A percentile compares a stretch with the other conserved stretches of the same genome.
Evolutionary conservation across 2,888 invertebrate genomes (phyloP).

Genomic region (Tachina lurida): DNA sequence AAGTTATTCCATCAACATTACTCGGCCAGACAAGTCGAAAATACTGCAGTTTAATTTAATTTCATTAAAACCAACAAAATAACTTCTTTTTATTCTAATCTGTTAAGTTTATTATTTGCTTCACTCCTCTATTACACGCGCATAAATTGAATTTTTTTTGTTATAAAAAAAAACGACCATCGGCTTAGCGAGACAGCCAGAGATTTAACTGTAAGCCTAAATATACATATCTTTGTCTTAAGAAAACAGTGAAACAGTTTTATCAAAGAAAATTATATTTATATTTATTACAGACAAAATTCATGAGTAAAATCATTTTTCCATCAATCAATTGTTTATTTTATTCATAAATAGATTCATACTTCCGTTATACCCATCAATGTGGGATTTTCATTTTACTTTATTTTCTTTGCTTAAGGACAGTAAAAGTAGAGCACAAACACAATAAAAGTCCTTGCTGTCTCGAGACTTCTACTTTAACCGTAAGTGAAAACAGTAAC

Average conservation of each 20-base stretch:
- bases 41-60: too few relatives aligned
- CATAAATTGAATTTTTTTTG: too few relatives aligned
- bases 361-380: conserved; percentile 1
- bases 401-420: background rate
- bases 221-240: too few relatives aligned
- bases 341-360: background rate
- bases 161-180: too few relatives aligned
- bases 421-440: background rate
- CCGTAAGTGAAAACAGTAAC: background rate
- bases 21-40: too few relatives aligned
- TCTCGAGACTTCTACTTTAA: background rate
- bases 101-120: too few relatives aligned
- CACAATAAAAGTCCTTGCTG: background rate
- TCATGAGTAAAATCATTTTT: background rate
- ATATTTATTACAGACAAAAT: background rate
- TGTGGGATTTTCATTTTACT: background rate
- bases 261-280: background rate
- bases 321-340: conserved; percentile 43
- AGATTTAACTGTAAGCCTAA: too few relatives aligned
- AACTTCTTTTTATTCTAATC: too few relatives aligned
- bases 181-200: too few relatives aligned
- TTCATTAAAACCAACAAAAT: too few relatives aligned
- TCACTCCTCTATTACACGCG: too few relatives aligned
- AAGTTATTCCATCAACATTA: too few relatives aligned
- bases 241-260: background rate